A percentile compares a stretch with the other conserved stretches of the same genome.
Evolutionary conservation across 1,140 invertebrate species (phyloP).

Genomic region (Magallana angulata): DNA sequence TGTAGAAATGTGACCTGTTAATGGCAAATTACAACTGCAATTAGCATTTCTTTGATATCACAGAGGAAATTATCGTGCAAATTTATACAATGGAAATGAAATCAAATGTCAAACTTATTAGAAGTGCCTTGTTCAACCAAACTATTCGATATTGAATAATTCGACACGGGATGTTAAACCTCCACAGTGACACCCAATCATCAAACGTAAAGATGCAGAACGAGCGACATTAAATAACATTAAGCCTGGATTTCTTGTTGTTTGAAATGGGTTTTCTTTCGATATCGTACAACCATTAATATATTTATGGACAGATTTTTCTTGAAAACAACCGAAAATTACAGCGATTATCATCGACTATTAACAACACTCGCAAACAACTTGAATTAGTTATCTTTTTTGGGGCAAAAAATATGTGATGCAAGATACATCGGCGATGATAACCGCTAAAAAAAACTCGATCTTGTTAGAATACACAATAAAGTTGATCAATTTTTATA

Average conservation of each 20-base stretch:
- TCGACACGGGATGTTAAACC: constrained; percentile 2
- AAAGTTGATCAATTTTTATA: background rate
- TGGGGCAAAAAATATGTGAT: background rate
- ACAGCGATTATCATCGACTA: constrained; percentile 17
- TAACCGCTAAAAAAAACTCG: background rate
- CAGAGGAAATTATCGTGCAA: background rate
- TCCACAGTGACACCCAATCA: background rate
- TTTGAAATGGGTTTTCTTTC: background rate
- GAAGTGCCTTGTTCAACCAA: background rate
- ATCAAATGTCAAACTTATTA: constrained; percentile 7
- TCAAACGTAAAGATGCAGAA: background rate
- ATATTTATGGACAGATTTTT: constrained; percentile 26
- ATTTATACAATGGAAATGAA: background rate
- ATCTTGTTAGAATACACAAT: background rate
- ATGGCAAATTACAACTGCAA: background rate
- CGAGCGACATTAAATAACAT: background rate
- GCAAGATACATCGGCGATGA: background rate
- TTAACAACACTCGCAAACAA: background rate
- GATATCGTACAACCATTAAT: background rate
- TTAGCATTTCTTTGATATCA: constrained; percentile 19
- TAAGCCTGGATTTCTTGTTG: background rate
- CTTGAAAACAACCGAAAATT: constrained; percentile 5
- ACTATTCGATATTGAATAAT: constrained; percentile 6
- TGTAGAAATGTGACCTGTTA: background rate
- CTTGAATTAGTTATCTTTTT: background rate